Percentiles rank a stretch among this genome's conserved stretches.
These are phyloP conservation scores for Potamilus streckersoni DNA, from an alignment of 1,140 invertebrate genomes.

Conservation along the genomic window DNA sequence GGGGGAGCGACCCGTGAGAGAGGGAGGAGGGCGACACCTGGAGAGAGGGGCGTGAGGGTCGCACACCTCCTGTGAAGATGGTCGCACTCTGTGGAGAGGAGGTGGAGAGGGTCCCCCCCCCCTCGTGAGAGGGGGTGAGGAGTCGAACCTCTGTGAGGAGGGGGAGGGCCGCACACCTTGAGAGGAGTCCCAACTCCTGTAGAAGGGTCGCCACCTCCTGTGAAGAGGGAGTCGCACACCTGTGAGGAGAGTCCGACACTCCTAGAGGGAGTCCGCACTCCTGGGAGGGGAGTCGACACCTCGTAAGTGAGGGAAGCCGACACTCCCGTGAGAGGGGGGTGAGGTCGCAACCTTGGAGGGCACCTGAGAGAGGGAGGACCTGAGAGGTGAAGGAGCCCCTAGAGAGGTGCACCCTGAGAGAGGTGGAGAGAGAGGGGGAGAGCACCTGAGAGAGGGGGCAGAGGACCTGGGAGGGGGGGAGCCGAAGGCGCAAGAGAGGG, in stretches of 20 bases:
- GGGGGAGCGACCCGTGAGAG: no score
- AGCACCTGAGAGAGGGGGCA: neutral
- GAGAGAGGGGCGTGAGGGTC: no score
- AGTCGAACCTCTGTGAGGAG: no score
- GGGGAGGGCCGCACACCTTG: no score
- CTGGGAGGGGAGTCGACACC: constrained; percentile 4
- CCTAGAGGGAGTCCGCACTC: neutral
- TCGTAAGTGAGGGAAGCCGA: neutral
- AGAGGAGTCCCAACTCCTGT: no score
- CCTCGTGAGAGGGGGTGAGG: no score
- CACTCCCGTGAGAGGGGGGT: neutral
- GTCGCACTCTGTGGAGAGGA: no score
- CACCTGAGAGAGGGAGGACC: neutral
- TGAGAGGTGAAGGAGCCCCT: neutral
- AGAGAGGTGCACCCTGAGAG: neutral
- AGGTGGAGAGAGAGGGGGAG: constrained; percentile 6
- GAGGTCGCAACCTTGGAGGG: neutral
- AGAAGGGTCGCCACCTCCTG: no score
- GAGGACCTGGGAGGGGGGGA: constrained; percentile 1
- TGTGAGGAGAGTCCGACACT: neutral
- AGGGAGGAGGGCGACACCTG: no score
- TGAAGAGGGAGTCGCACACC: neutral
- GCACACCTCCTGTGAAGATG: no score
- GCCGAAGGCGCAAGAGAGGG: constrained; percentile 2
- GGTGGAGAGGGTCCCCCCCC: no score